phyloP scores from a whole-genome alignment of 2,797 vertebrate genomes.

The Pseudochirops cupreus region DNA sequence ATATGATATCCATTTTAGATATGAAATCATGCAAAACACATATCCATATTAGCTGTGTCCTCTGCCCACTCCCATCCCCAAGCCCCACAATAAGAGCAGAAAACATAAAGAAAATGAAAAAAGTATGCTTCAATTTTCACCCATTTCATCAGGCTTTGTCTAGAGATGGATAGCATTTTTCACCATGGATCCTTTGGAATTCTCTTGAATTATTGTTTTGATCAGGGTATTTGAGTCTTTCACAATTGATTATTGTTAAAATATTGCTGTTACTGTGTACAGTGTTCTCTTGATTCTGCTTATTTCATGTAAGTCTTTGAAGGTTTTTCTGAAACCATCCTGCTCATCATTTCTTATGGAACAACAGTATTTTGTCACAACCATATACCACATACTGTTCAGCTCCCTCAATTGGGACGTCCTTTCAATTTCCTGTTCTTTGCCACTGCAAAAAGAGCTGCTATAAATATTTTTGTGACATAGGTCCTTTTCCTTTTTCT shows the following conservation, averaged over 20 bases:
- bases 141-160: not conserved
- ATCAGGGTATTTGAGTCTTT: not conserved
- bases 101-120: not conserved
- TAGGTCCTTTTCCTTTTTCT: too few species aligned
- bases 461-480: too few species aligned
- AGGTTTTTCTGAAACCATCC: not conserved
- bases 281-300: not conserved
- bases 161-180: not conserved
- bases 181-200: not conserved
- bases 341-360: not conserved
- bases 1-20: not conserved
- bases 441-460: too few species aligned
- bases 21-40: not conserved
- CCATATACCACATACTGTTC: not conserved
- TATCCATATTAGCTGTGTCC: not conserved
- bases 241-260: not conserved
- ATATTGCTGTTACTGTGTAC: not conserved
- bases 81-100: not conserved
- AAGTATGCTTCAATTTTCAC: not conserved
- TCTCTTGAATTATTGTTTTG: not conserved
- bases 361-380: not conserved
- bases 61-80: too few species aligned
- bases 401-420: too few species aligned
- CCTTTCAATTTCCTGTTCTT: too few species aligned
- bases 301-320: not conserved